Conservation (phyloP, 2,888 invertebrate species). For the Linnaemya vulpina region DNA sequence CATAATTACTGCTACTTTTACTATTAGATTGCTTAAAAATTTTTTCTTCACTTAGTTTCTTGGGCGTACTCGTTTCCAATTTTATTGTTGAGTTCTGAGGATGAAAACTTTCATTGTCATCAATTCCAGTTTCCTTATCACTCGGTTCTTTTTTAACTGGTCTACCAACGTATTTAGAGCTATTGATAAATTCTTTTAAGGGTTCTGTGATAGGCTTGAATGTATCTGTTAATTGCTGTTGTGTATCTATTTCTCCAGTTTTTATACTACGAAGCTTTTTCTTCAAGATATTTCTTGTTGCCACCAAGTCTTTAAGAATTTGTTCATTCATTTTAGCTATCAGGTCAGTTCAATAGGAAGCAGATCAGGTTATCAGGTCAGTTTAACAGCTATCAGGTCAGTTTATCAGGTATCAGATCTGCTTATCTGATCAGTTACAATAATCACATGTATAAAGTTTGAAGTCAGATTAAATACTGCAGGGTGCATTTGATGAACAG, state of each 20-base stretch:
- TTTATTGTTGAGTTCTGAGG: not conserved
- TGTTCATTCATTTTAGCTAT: not conserved
- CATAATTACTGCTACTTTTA: not conserved
- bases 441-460: not conserved
- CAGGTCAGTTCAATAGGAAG: not conserved
- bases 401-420: too few relatives aligned
- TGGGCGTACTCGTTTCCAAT: not conserved
- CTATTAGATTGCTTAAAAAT: not conserved
- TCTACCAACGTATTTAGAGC: not conserved
- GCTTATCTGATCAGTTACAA: not conserved
- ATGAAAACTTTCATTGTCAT: not conserved
- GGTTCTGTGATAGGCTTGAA: not conserved
- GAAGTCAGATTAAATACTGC: not conserved
- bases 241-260: too few relatives aligned
- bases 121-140: not conserved
- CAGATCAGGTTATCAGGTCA: too few relatives aligned
- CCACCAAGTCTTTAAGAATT: not conserved
- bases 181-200: not conserved
- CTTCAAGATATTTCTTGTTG: not conserved
- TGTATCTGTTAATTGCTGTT: too few relatives aligned
- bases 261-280: too few relatives aligned
- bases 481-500: not conserved
- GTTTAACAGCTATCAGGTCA: too few relatives aligned
- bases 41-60: not conserved
- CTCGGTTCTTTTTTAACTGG: not conserved